These are phyloP conservation scores for Galago senegalensis DNA, from an alignment of 2,797 vertebrate genomes.

Conservation along the genomic window DNA sequence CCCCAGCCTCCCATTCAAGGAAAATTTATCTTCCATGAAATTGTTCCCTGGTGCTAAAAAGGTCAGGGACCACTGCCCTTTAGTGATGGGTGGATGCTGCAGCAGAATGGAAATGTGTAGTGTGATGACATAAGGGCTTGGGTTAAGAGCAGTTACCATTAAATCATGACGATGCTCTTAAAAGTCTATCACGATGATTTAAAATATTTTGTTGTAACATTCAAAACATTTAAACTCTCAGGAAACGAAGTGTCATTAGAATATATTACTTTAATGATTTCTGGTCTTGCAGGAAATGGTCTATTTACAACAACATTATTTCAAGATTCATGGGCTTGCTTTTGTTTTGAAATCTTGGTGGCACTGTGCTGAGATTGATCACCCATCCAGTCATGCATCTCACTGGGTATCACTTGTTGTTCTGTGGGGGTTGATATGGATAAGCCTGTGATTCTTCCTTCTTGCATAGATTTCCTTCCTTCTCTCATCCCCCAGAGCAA, in stretches of 20 bases:
- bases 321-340: background rate
- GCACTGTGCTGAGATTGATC: background rate
- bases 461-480: background rate
- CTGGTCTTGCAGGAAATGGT: background rate
- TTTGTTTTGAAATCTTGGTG: background rate
- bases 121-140: background rate
- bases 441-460: slow-evolving; percentile 23
- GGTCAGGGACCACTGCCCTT: too few species aligned
- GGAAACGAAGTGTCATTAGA: background rate
- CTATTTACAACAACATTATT: slow-evolving; percentile 16
- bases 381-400: background rate
- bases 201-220: background rate
- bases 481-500: background rate
- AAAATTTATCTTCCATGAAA: too few species aligned
- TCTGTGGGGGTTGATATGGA: background rate
- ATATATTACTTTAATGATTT: background rate
- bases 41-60: too few species aligned
- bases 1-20: too few species aligned
- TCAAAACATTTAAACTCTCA: background rate
- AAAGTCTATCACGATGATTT: background rate
- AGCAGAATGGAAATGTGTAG: background rate
- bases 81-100: background rate
- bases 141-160: background rate
- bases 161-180: background rate
- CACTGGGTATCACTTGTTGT: background rate